Evolutionary conservation across 1,140 invertebrate species (phyloP), one percentile per base, ranked within the genome.

Genomic region (Triops longicaudatus): DNA sequence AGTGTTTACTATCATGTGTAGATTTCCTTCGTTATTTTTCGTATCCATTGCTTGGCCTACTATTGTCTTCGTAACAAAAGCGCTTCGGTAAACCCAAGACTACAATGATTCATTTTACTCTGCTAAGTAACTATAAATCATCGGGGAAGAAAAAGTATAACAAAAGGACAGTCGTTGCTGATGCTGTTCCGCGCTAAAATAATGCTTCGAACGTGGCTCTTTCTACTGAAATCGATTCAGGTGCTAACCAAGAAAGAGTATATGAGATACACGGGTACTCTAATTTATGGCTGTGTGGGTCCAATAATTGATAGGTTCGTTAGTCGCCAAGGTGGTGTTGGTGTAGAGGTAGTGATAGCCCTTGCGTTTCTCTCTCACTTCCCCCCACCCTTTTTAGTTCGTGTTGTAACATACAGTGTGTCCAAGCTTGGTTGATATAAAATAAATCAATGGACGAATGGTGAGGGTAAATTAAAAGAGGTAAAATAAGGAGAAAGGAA

Each of bases 271-370:
- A 63, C 14, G 44, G n/a, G 31, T 37, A 37, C 50, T 63, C 50
- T 63, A 63, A 63, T 63, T 63, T 63, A 63, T 9, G 50, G 50
- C 22, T 63, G 50, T 63, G 50, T 63, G 50, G 50, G 50, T n/a
- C 50, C 50, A 22, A 63, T 63, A 63, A 63, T 63, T 63, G 50
- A 63, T 63, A 63, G 50, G 50, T 63, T 63, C 50, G 50, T 63
- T 63, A 63, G 50, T 63, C 50, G n/a, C 50, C 50, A 63, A 0
- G 50, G 50, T 63, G 50, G 50, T 63, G 31, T 2, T 37, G 31
- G 31, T 37, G 31, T 37, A 7, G 31, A 12, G n/a, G 1, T 63
- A 63, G 50, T 63, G 3, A n/a, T 17, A 14, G 17, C 10, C 50
- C 50, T 63, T 9, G 50, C 14, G 22, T 63, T 9, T 63, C 14